Base-by-base conservation (phyloP, 2,888 invertebrate species). In the Chymomyza caudatula region DNA sequence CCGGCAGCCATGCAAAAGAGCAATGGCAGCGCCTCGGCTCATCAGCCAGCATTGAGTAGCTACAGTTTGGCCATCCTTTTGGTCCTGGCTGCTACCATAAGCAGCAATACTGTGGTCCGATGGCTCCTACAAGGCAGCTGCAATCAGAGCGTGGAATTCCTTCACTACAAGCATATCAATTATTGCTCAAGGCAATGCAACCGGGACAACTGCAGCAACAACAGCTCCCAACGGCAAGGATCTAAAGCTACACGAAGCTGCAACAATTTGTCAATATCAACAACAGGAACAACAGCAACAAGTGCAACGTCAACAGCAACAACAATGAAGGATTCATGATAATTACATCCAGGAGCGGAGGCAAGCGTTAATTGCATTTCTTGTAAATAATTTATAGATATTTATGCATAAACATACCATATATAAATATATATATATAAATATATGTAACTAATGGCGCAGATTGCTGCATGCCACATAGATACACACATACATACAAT, bases 1-100 rank as follows among this genome's bases (percentile, higher is more conserved):
- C 89, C 89, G 6, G 89, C 89, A 42, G 90, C 88, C 4, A 89
- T 88, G 89, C 89, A 89, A 68, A 89, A 89, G 62, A 89, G 89
- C 71, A 65, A 43, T 15, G 69, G 65, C 60, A 63, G 75, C 65
- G 69, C 55, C 65, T 66, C 29, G 29, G 29, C 29, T 37, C 29
- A 37, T 37, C 29, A 37, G 29, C 29, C 29, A 11, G 11, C 29
- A 11, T 37, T 37, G 29, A 58, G 53, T 47, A 55, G 51, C 15
- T 60, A 49, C 44, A 66, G 65, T 64, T 49, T 71, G 25, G 19
- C 51, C 25, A 73, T 84, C 49, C 51, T 74, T 13, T 59, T 85
- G 56, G 74, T 81, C 13, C 47, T 85, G 67, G 74, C 71, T 17
- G 77, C 68, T 68, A 80, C 62, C 49, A 62, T 62, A 25, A 42